These are phyloP conservation scores for Rhabdophis nuchalis DNA, from an alignment of 2,797 vertebrate species.

Conservation along the genomic window DNA sequence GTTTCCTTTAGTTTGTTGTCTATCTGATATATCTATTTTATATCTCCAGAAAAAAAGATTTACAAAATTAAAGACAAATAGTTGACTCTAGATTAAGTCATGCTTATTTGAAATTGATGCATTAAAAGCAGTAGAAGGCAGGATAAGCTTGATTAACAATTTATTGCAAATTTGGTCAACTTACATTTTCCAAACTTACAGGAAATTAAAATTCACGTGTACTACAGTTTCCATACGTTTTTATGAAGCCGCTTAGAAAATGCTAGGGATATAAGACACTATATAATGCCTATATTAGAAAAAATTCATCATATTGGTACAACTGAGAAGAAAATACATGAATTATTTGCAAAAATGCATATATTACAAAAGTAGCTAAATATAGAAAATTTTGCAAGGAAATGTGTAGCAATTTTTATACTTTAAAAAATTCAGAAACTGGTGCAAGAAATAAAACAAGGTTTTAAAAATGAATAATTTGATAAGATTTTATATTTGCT, in stretches of 20 bases:
- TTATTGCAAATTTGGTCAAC: neutral
- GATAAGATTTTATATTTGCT: neutral
- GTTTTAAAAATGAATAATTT: neutral
- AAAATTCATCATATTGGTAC: neutral
- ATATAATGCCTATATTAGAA: neutral
- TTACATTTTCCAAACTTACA: neutral
- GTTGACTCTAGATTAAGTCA: neutral
- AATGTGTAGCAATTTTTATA: neutral
- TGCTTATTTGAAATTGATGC: neutral
- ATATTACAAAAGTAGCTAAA: neutral
- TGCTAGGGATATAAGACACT: neutral
- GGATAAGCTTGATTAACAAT: neutral
- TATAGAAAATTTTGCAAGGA: neutral
- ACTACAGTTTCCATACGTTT: neutral
- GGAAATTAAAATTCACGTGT: neutral
- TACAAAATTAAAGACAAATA: slow-evolving; percentile 36
- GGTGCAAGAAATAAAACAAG: neutral
- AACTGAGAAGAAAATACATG: neutral
- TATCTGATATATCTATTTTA: slow-evolving; percentile 31
- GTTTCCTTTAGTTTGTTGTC: slow-evolving; percentile 44
- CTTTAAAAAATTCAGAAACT: neutral
- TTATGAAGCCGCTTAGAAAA: neutral
- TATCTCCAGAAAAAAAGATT: slow-evolving; percentile 12
- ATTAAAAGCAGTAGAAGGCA: neutral
- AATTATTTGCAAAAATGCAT: neutral